Evolutionary conservation across 2,888 invertebrate genomes (phyloP).

Genomic region (Ennomos erosarius): DNA sequence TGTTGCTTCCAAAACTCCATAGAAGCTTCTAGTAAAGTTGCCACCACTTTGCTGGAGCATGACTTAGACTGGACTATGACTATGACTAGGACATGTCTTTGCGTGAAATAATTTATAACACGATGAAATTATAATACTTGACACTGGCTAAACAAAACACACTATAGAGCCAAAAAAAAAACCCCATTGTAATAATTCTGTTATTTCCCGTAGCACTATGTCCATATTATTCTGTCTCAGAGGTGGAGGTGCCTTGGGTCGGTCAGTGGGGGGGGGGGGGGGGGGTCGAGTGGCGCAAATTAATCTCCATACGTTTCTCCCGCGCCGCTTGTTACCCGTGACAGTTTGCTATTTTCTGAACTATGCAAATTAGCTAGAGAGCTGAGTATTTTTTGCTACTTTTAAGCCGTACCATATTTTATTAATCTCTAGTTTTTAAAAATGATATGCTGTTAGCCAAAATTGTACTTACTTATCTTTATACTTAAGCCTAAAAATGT

Average conservation of each 20-base stretch:
- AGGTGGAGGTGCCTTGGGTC: conserved; percentile 50
- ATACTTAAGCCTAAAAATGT: too few relatives aligned
- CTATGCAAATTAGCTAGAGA: conserved; percentile 41
- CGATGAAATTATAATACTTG: too few relatives aligned
- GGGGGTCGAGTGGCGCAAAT: conserved; percentile 70
- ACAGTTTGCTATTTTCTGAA: conserved; percentile 47
- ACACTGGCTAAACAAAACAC: too few relatives aligned
- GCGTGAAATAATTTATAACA: too few relatives aligned
- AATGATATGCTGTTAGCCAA: too few relatives aligned
- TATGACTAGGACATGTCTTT: too few relatives aligned
- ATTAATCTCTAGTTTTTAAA: not conserved
- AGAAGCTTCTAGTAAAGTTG: too few relatives aligned
- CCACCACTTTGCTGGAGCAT: too few relatives aligned
- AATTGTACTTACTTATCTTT: too few relatives aligned
- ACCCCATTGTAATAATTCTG: too few relatives aligned
- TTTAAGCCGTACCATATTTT: not conserved
- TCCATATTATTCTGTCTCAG: conserved; percentile 44
- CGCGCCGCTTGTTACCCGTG: conserved; percentile 50
- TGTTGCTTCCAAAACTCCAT: too few relatives aligned
- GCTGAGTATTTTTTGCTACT: not conserved
- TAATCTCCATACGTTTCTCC: conserved; percentile 71
- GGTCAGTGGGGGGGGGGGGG: conserved; percentile 60
- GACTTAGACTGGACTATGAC: too few relatives aligned
- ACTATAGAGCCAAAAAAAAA: not conserved
- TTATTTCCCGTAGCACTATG: not conserved